Evolutionary conservation across 2,797 vertebrate species (phyloP).

Genomic region (Corythornis leucogaster): DNA sequence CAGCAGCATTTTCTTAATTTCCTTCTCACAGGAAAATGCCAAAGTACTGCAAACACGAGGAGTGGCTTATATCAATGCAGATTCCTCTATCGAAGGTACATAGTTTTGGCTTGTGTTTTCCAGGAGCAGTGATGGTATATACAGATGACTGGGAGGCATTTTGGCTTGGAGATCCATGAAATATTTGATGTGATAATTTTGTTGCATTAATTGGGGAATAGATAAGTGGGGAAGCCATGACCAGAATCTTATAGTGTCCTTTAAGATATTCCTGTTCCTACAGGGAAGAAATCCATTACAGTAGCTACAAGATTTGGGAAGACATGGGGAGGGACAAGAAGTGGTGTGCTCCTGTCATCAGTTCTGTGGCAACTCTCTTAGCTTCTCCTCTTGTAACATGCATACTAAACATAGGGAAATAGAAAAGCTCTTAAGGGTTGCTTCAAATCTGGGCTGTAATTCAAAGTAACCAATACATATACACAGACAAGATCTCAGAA

Average conservation of each 20-base stretch:
- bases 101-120: neutral
- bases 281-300: neutral
- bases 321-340: neutral
- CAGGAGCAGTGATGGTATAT: neutral
- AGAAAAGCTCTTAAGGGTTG: neutral
- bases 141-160: neutral
- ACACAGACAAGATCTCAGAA: neutral
- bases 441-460: neutral
- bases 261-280: neutral
- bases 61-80: constrained; percentile 95
- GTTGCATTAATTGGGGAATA: neutral
- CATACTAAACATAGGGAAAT: neutral
- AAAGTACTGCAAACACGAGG: constrained; percentile 89
- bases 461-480: neutral
- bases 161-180: neutral
- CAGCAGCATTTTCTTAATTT: neutral
- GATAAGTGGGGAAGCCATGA: neutral
- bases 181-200: neutral
- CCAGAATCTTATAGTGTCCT: neutral
- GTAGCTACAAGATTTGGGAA: neutral
- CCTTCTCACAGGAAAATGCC: constrained; percentile 86
- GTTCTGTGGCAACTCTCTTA: neutral
- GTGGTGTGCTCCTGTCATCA: neutral
- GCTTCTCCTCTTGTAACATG: neutral
- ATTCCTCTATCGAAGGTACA: constrained; percentile 93